A percentile compares a stretch with the other conserved stretches of the same genome.
Conservation (phyloP, 1,140 invertebrate genomes). For the Drosophila navojoa region DNA sequence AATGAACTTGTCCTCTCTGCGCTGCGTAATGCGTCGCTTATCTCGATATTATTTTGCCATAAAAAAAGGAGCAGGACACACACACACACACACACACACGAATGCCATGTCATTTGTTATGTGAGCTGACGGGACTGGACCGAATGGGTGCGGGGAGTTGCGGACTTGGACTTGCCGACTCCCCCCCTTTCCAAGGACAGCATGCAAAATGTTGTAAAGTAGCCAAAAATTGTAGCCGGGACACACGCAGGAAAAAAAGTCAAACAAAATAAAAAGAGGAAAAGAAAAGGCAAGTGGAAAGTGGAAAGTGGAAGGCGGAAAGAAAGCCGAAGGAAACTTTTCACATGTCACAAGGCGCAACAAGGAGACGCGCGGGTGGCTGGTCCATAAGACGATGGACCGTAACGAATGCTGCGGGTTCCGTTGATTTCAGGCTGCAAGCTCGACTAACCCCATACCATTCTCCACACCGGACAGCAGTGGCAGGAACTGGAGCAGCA, state of each 20-base stretch:
- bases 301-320: neutral
- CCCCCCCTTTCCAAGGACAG: neutral
- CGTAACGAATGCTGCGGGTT: conserved; percentile 78
- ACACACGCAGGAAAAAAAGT: conserved; percentile 35
- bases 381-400: conserved; percentile 43
- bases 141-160: conserved; percentile 9
- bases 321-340: conserved; percentile 52
- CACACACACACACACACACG: no score
- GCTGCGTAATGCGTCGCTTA: conserved; percentile 62
- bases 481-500: conserved; percentile 1
- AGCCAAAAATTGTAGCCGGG: conserved; percentile 54
- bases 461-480: conserved; percentile 23
- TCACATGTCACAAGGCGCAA: conserved; percentile 63
- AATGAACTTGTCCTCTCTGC: conserved; percentile 7
- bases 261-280: conserved; percentile 26
- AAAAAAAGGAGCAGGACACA: conserved; percentile 51
- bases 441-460: neutral
- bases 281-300: conserved; percentile 7
- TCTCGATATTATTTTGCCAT: conserved; percentile 77
- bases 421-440: conserved; percentile 63
- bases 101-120: conserved; percentile 74
- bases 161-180: neutral
- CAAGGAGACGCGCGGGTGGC: neutral
- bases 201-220: conserved; percentile 65
- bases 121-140: conserved; percentile 40